Evolutionary conservation across 2,797 vertebrate species (phyloP).

Genomic region (Stomatorhinus walkeri): DNA sequence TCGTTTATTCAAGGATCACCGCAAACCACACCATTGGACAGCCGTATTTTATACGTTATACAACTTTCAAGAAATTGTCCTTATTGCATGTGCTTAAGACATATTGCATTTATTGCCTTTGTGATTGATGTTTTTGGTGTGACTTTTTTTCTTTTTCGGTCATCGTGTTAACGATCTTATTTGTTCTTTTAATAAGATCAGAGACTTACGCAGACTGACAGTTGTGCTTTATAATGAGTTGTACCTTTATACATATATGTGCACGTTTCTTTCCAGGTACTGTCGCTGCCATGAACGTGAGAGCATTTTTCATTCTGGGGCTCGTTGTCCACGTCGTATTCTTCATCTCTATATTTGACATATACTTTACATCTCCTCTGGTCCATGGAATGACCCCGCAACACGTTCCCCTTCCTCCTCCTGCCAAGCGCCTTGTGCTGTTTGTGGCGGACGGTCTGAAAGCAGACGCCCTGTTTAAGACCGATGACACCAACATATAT

Average conservation of each 20-base stretch:
- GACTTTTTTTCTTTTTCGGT: not conserved
- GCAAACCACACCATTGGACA: not conserved
- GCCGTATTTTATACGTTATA: not conserved
- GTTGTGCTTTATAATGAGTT: not conserved
- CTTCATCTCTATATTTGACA: conserved; percentile 93
- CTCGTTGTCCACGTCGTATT: conserved; percentile 84
- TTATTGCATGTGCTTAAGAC: not conserved
- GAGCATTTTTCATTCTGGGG: conserved; percentile 72
- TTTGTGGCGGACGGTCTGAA: conserved; percentile 90
- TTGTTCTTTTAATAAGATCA: not conserved
- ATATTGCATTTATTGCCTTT: not conserved
- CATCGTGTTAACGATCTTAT: not conserved
- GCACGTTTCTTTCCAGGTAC: not conserved
- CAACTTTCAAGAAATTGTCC: not conserved
- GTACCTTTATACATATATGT: not conserved
- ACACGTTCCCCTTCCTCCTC: conserved; percentile 63
- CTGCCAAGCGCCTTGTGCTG: conserved; percentile 79
- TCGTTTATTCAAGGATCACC: not conserved
- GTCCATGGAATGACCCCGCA: conserved; percentile 91
- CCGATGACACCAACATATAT: conserved; percentile 51
- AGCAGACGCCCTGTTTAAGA: conserved; percentile 74
- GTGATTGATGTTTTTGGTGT: not conserved
- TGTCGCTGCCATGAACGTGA: conserved; percentile 56
- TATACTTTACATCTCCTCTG: conserved; percentile 94
- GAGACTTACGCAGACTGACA: not conserved